Evolutionary conservation across 2,888 invertebrate genomes (phyloP).

Genomic region (Lasius fuliginosus): DNA sequence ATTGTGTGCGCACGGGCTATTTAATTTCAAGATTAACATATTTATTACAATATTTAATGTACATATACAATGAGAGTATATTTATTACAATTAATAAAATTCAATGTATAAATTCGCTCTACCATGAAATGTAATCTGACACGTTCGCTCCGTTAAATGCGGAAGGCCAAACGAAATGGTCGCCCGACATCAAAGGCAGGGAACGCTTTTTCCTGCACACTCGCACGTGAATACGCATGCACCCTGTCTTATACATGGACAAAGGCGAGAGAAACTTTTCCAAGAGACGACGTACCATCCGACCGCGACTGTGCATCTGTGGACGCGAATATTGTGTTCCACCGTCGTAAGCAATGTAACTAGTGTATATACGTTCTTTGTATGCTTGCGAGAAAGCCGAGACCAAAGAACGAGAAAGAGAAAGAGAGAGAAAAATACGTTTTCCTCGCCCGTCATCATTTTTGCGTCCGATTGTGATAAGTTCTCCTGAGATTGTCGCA

Average conservation of each 20-base stretch:
- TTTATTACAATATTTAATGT: neutral
- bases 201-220: neutral
- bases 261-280: conserved; percentile 36
- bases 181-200: conserved; percentile 38
- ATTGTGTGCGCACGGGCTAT: neutral
- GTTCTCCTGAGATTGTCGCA: too few relatives aligned
- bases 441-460: neutral
- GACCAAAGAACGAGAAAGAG: neutral
- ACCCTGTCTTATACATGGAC: conserved; percentile 16
- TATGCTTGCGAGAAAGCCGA: neutral
- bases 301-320: conserved; percentile 19
- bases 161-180: conserved; percentile 24
- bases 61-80: neutral
- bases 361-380: neutral
- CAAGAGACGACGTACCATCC: conserved; percentile 23
- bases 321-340: conserved; percentile 17
- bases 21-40: conserved; percentile 35
- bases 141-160: conserved; percentile 18
- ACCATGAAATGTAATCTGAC: neutral
- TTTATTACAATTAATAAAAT: conserved; percentile 24
- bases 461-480: neutral
- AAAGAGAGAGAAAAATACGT: neutral
- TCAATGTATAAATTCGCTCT: neutral
- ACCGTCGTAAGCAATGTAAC: conserved; percentile 20
- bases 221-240: conserved; percentile 12